These are phyloP conservation scores for Ariopsis seemanni DNA, from an alignment of 2,113 vertebrate genomes.

Conservation along the genomic window DNA sequence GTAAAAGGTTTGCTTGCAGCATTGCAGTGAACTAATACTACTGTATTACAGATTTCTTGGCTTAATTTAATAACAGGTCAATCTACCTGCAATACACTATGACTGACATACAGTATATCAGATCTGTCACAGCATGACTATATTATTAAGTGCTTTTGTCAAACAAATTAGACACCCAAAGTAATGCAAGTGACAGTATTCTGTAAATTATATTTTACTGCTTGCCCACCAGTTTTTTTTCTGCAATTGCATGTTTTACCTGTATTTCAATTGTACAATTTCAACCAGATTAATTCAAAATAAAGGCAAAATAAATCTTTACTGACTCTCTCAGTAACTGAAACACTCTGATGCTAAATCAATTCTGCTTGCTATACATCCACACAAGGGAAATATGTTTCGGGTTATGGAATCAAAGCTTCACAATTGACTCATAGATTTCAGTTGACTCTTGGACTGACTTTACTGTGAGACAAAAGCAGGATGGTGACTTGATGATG, in stretches of 20 bases:
- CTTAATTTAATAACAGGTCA: not conserved
- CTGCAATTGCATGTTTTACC: not conserved
- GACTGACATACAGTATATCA: not conserved
- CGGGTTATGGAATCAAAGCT: not conserved
- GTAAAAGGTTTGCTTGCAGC: not conserved
- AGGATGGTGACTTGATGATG: not conserved
- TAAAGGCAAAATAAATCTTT: not conserved
- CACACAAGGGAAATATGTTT: not conserved
- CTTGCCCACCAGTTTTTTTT: not conserved
- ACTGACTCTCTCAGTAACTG: not conserved
- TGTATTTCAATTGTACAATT: not conserved
- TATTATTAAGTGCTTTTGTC: not conserved
- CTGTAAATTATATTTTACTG: not conserved
- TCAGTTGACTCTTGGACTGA: not conserved
- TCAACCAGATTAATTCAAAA: not conserved
- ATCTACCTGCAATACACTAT: not conserved
- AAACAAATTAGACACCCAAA: not conserved
- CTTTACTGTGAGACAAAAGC: not conserved
- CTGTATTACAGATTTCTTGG: not conserved
- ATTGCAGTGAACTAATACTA: not conserved
- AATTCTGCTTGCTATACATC: not conserved
- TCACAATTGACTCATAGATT: not conserved
- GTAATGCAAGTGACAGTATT: not conserved
- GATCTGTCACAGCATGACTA: not conserved
- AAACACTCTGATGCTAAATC: not conserved